A percentile compares a stretch with the other conserved stretches of the same genome.
These are phyloP conservation scores for Axis porcinus DNA, from an alignment of 2,113 vertebrate species.

Conservation along the genomic window DNA sequence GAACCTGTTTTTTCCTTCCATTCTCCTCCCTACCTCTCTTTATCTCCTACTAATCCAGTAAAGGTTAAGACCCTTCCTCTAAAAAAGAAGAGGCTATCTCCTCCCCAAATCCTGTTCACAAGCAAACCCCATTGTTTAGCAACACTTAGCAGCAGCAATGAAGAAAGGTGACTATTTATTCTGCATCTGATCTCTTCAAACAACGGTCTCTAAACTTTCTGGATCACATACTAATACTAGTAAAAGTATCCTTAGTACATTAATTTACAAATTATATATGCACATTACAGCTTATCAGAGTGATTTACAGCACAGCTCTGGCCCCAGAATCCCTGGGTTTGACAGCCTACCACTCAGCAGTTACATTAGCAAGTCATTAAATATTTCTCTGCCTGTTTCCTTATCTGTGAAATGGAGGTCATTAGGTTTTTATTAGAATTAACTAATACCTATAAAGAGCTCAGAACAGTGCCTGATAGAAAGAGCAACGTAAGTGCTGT, in stretches of 20 bases:
- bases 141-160: background rate
- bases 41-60: background rate
- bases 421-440: background rate
- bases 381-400: background rate
- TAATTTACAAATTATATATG: background rate
- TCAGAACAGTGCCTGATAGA: background rate
- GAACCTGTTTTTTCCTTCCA: background rate
- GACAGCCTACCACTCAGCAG: background rate
- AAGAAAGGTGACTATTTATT: background rate
- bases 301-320: background rate
- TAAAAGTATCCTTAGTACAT: background rate
- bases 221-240: background rate
- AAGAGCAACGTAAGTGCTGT: fast-evolving
- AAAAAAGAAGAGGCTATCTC: background rate
- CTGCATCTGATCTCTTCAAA: background rate
- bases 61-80: background rate
- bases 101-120: background rate
- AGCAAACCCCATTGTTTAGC: background rate
- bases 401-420: background rate
- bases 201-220: background rate
- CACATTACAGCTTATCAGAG: background rate
- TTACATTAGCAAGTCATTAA: background rate
- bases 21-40: background rate
- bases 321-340: background rate
- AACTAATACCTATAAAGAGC: background rate